Evolutionary conservation across 2,888 invertebrate genomes (phyloP).

Genomic region (Corythucha ciliata): DNA sequence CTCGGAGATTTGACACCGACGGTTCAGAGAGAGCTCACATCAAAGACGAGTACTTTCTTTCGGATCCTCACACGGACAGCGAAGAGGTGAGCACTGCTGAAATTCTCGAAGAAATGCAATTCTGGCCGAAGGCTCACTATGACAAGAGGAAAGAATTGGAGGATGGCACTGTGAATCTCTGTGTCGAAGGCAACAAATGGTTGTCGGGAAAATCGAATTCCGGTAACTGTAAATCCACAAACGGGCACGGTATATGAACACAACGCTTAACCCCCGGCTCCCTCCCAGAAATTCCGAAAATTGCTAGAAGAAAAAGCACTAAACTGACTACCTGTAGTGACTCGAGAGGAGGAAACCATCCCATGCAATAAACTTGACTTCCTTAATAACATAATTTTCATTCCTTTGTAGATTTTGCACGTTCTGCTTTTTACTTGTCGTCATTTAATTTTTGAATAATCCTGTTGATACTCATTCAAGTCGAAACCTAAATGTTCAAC

Average conservation of each 20-base stretch:
- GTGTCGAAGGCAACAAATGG: conserved; percentile 1
- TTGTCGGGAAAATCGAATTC: conserved; percentile 1
- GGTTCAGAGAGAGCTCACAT: conserved; percentile 45
- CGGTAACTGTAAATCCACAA: conserved; percentile 8
- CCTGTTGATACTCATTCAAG: too few species aligned
- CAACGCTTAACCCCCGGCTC: too few species aligned
- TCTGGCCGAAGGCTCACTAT: conserved; percentile 7
- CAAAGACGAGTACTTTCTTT: conserved; percentile 43
- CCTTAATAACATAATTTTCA: too few species aligned
- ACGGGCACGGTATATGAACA: conserved; percentile 18
- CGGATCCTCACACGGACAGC: conserved; percentile 46
- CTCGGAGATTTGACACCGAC: conserved; percentile 43
- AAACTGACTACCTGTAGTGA: too few species aligned
- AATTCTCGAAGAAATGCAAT: conserved; percentile 17
- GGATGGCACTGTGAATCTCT: conserved; percentile 1
- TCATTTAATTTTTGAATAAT: too few species aligned
- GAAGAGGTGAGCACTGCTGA: conserved; percentile 42
- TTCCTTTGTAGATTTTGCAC: too few species aligned
- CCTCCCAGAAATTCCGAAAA: too few species aligned
- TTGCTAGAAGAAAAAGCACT: too few species aligned
- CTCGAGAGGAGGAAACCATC: too few species aligned
- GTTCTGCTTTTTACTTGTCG: too few species aligned
- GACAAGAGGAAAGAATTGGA: conserved; percentile 9
- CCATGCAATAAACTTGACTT: too few species aligned
- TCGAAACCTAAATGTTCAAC: neutral